Conservation (phyloP, 2,888 invertebrate genomes). For the Trissolcus japonicus region DNA sequence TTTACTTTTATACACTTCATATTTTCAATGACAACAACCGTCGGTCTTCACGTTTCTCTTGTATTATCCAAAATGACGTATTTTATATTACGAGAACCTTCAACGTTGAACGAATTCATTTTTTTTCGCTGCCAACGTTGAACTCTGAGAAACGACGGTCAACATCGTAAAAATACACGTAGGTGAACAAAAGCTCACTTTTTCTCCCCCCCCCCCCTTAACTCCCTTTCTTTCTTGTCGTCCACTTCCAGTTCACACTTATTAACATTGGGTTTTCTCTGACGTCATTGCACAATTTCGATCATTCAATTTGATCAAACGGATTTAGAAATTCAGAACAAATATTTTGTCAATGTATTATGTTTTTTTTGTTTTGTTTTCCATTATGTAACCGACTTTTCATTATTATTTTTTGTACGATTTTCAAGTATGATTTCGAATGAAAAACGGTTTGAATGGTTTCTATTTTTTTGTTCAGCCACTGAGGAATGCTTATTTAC, state of each 20-base stretch:
- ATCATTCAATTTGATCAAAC: background rate
- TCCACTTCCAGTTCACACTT: too few relatives aligned
- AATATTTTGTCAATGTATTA: too few relatives aligned
- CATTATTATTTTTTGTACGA: too few relatives aligned
- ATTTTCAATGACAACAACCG: conserved; percentile 17
- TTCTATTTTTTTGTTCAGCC: too few relatives aligned
- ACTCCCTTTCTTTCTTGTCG: too few relatives aligned
- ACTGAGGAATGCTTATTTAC: too few relatives aligned
- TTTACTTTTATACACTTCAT: conserved; percentile 7
- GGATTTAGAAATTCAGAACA: too few relatives aligned
- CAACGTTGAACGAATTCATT: background rate
- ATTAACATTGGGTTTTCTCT: background rate
- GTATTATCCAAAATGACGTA: background rate
- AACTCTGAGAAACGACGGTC: background rate
- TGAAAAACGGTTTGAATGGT: too few relatives aligned
- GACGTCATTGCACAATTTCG: conserved; percentile 2
- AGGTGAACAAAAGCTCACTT: background rate
- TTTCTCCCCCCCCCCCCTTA: background rate
- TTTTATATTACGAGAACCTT: background rate
- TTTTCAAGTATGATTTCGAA: too few relatives aligned
- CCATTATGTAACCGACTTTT: too few relatives aligned
- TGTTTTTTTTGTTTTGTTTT: too few relatives aligned
- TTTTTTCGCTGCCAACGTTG: background rate
- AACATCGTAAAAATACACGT: background rate
- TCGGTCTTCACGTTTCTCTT: background rate